Base-by-base conservation (phyloP, 2,797 vertebrate genomes). In the Takifugu rubripes region DNA sequence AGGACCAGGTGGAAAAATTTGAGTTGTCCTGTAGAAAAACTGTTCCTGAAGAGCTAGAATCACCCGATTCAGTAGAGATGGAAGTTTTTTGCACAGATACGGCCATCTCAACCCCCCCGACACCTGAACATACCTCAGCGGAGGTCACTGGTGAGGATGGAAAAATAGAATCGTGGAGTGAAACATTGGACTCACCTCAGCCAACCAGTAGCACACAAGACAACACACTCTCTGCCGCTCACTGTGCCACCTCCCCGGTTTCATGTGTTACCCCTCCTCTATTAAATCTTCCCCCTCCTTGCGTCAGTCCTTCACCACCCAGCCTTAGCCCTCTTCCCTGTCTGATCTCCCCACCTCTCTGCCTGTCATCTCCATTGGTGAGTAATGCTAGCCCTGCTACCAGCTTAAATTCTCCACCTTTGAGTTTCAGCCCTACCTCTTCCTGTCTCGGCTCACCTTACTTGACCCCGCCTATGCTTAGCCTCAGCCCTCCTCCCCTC, bases 361-460 rank as follows among this genome's bases (percentile, higher is more conserved):
- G 76, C 58, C 66, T 79, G 36, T 33, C 74, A 2, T 78, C 86
- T 52, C 55, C 70, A 0, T 52, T 67, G 50, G 59, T 71, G 27
- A 78, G 51, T 49, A 57, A 75, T 0, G n/a, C 75, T 47, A 83
- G 78, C 63, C 72, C 75, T 0, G 33, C 60, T 0, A 74, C 84
- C 31, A 86, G 79, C 59, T 81, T 77, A 6, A 77, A 79, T 72
- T 85, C 85, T 49, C 81, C 80, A 10, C 70, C 81, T 16, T 56
- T 80, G 49, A 88, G 81, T 66, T 78, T 87, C 70, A 88, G 87
- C 57, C 85, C 87, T 11, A 84, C 84, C 46, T 89, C 86, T 0
- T 87, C 88, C 54, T 77, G 81, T 63, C 83, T 88, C 58, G 86
- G 86, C 72, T 86, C 88, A 17, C 84, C 86, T 16, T 88, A 87